A percentile compares a stretch with the other conserved stretches of the same genome.
Conservation (phyloP, 2,113 vertebrate species). For the Charina bottae region DNA sequence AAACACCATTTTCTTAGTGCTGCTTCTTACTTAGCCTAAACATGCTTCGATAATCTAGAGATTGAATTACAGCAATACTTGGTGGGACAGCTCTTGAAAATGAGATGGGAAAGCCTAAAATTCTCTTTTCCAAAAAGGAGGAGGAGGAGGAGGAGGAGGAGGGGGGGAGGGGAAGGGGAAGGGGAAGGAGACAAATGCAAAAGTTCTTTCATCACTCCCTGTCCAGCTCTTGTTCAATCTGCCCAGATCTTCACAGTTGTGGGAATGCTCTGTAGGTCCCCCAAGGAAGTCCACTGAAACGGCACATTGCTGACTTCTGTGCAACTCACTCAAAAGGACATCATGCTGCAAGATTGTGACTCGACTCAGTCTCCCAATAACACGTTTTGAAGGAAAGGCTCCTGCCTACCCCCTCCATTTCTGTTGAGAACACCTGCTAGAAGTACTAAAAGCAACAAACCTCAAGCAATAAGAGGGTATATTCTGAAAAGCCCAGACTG, state of each 20-base stretch:
- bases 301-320: neutral
- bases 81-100: neutral
- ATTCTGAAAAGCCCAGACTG: constrained; percentile 57
- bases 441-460: constrained; percentile 22
- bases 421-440: constrained; percentile 47
- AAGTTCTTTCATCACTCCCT: neutral
- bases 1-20: neutral
- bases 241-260: neutral
- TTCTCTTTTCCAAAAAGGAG: neutral
- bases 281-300: neutral
- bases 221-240: neutral
- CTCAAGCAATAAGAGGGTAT: constrained; percentile 48
- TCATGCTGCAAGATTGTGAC: neutral
- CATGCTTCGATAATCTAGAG: neutral
- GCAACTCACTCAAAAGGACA: neutral
- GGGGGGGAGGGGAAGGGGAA: too few species aligned
- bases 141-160: too few species aligned
- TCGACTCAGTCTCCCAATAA: neutral
- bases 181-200: neutral
- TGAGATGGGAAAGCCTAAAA: neutral
- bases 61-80: neutral
- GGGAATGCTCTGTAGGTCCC: neutral
- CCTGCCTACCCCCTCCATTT: constrained; percentile 40
- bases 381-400: neutral
- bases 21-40: neutral